A percentile compares a stretch with the other conserved stretches of the same genome.
Conservation (phyloP, 2,797 vertebrate species). For the Apogon hyalosoma region DNA sequence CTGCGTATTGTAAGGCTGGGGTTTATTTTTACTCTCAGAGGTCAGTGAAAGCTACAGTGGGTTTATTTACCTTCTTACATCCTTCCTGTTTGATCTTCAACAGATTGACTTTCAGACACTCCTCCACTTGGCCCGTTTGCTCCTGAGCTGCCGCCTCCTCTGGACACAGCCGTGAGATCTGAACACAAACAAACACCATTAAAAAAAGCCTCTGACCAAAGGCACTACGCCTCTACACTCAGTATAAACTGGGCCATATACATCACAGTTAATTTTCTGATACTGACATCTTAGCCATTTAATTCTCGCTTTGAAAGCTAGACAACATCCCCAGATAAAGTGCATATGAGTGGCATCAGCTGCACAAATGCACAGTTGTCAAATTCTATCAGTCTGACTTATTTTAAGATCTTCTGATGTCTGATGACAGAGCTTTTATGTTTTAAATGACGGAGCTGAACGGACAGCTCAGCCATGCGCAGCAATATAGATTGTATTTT, state of each 20-base stretch:
- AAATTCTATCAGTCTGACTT: not conserved
- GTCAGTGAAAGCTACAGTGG: conserved; percentile 23
- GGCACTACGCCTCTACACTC: not conserved
- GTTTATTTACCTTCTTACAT: conserved; percentile 91
- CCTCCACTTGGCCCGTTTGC: conserved; percentile 97
- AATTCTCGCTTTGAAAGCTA: not conserved
- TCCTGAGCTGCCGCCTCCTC: conserved; percentile 98
- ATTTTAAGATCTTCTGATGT: not conserved
- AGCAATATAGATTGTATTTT: not conserved
- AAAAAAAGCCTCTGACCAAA: not conserved
- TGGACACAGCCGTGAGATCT: conserved; percentile 92
- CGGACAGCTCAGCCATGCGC: not conserved
- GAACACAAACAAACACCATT: conserved; percentile 3
- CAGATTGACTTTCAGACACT: conserved; percentile 96
- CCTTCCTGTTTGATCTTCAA: conserved; percentile 92
- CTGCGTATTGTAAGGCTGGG: rapidly evolving
- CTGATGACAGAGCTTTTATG: not conserved
- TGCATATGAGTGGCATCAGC: conserved; percentile 19
- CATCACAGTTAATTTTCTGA: not conserved
- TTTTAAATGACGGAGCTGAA: conserved; percentile 1
- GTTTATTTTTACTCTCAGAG: not conserved
- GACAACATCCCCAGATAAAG: conserved; percentile 2
- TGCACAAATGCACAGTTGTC: conserved; percentile 15
- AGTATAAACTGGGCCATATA: not conserved
- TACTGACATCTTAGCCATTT: not conserved